These are phyloP conservation scores for Gastrophysa polygoni DNA, from an alignment of 2,888 invertebrate species.

Conservation along the genomic window DNA sequence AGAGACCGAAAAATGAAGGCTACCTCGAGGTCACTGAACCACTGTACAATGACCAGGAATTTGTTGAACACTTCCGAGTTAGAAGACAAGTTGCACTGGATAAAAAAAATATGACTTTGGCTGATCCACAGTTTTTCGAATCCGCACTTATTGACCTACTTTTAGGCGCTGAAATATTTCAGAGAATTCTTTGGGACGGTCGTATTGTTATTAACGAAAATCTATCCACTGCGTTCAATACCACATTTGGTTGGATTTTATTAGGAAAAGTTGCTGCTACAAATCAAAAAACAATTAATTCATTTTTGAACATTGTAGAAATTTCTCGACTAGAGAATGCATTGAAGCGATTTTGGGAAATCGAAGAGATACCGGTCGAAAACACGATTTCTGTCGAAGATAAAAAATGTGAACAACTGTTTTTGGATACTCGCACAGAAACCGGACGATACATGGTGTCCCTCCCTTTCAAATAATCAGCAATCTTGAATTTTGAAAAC, in stretches of 20 bases:
- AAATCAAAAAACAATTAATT: too few species aligned
- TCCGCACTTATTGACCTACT: neutral
- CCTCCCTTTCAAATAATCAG: constrained; percentile 9
- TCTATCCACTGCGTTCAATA: neutral
- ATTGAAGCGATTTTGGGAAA: neutral
- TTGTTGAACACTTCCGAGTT: constrained; percentile 26
- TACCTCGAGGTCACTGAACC: constrained; percentile 20
- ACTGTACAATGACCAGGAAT: constrained; percentile 19
- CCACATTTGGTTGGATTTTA: constrained; percentile 7
- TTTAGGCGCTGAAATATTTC: neutral
- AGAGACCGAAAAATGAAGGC: constrained; percentile 18
- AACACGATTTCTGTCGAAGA: too few species aligned
- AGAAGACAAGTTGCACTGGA: constrained; percentile 12
- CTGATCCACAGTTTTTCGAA: constrained; percentile 8
- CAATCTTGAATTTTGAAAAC: constrained; percentile 1
- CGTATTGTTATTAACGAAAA: neutral
- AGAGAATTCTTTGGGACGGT: constrained; percentile 1
- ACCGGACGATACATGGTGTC: constrained; percentile 1
- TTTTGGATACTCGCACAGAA: neutral
- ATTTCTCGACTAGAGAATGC: neutral
- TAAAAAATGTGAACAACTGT: neutral
- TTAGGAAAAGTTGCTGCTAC: neutral
- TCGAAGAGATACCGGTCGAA: neutral
- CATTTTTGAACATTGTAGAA: neutral
- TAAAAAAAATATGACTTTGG: constrained; percentile 1